phyloP scores from a whole-genome alignment of 2,888 invertebrate genomes.

The Nasonia oneida region DNA sequence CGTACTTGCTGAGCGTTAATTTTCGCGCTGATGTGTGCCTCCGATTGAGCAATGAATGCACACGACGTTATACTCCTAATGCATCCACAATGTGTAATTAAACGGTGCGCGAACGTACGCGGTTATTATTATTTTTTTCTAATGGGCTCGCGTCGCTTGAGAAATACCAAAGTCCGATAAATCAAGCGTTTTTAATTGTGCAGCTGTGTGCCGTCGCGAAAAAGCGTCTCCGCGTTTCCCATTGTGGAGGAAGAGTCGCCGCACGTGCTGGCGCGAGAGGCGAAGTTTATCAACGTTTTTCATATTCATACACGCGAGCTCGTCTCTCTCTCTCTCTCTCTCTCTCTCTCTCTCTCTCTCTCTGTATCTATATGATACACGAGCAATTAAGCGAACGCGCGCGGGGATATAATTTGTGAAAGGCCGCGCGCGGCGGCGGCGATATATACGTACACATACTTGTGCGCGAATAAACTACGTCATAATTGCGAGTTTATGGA shows the following conservation, averaged over 20 bases:
- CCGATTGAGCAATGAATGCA: neutral
- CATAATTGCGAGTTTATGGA: slow-evolving; percentile 52
- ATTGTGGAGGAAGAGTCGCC: neutral
- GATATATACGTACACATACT: neutral
- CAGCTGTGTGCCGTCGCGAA: neutral
- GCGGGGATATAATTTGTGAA: slow-evolving; percentile 47
- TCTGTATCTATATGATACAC: neutral
- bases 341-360: no score
- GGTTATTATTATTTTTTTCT: slow-evolving; percentile 9
- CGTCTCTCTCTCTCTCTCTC: neutral
- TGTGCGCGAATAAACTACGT: slow-evolving; percentile 31
- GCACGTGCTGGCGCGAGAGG: neutral
- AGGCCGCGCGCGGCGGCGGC: slow-evolving; percentile 12
- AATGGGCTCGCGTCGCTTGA: neutral
- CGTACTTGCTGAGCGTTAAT: slow-evolving; percentile 15
- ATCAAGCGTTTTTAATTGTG: slow-evolving; percentile 53
- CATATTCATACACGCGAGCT: neutral
- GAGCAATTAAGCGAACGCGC: slow-evolving; percentile 42
- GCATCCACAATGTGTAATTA: slow-evolving; percentile 2
- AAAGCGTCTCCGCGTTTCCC: neutral
- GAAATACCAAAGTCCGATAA: slow-evolving; percentile 11
- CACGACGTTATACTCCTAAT: neutral
- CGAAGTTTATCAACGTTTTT: slow-evolving; percentile 6
- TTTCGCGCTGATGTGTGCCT: slow-evolving; percentile 13
- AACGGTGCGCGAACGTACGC: neutral